phyloP scores from a whole-genome alignment of 2,797 vertebrate genomes.

The Labeo calbasu region DNA sequence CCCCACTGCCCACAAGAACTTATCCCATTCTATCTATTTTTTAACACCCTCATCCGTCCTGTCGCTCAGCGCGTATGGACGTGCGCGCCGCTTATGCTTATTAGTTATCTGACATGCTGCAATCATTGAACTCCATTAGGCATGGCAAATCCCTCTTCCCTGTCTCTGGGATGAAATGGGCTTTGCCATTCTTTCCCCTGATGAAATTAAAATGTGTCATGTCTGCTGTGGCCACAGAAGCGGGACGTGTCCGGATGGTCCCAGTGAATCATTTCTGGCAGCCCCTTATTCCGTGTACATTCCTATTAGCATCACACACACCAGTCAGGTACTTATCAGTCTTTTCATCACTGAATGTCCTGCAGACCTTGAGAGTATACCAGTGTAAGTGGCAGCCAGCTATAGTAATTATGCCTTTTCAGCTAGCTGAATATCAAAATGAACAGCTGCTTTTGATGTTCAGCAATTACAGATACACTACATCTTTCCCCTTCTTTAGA shows the following conservation, averaged over 20 bases:
- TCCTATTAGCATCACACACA: constrained; percentile 67
- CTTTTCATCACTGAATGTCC: constrained; percentile 59
- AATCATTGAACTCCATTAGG: constrained; percentile 82
- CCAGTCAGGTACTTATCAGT: constrained; percentile 61
- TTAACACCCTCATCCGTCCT: constrained; percentile 59
- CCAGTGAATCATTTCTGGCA: constrained; percentile 72
- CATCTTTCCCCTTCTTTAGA: constrained; percentile 34
- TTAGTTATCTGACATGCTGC: constrained; percentile 76
- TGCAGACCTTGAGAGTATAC: constrained; percentile 54
- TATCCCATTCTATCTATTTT: constrained; percentile 61
- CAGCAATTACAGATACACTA: constrained; percentile 55
- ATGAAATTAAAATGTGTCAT: constrained; percentile 82
- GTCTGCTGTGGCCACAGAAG: constrained; percentile 69
- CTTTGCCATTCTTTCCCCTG: constrained; percentile 74
- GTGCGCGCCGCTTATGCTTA: constrained; percentile 65
- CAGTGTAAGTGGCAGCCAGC: constrained; percentile 52
- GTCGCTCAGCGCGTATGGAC: constrained; percentile 68
- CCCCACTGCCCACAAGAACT: constrained; percentile 46
- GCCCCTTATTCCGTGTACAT: constrained; percentile 72
- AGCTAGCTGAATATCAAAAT: constrained; percentile 47
- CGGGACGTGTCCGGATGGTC: constrained; percentile 67
- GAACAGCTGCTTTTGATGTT: constrained; percentile 52
- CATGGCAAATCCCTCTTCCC: constrained; percentile 73
- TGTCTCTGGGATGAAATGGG: constrained; percentile 75
- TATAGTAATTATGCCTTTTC: constrained; percentile 44